Base-by-base conservation (phyloP, 2,888 invertebrate genomes). In the Chymomyza amoena region DNA sequence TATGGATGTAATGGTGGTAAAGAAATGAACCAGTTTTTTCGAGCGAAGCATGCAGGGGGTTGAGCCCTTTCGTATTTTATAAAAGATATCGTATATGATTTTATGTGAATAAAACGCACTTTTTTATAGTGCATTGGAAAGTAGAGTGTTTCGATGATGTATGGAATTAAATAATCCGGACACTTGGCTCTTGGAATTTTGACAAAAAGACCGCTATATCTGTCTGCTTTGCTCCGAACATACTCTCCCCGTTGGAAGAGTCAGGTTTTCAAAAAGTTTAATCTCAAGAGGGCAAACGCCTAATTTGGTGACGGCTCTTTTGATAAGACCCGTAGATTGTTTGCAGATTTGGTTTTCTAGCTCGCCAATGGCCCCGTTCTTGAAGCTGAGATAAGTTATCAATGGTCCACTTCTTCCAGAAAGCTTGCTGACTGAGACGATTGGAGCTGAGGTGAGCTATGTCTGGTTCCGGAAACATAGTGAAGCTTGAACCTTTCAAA, bases 381-480 rank as follows among this genome's bases (percentile, higher is more conserved):
- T 69, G 62, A 10, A 59, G 69, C 32, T 62, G 18, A 4, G 59
- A 61, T 2, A 69, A 61, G 6, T 62, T 45, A 25, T 20, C 45
- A 5, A 16, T 61, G 32, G 61, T 61, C 57, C 66, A 62, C 36
- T 66, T 62, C n/a, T 32, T 18, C 57, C 61, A 69, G 36, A 64
- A 61, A 3, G 6, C 25, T 50, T 69, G 64, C 61, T 60, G 65
- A 32, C 51, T 62, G 18, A 76, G 66, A 1, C 69, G 70, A 61
- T 60, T 69, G 56, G 72, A 51, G 65, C 69, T 68, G 15, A 74
- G 66, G 59, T 68, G 64, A 13, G 73, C 6, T 72, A 84, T 0
- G 78, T 89, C 64, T n/a, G 73, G 66, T 25, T 75, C 73, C 3
- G 36, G 28, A 15, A 73, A 63, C 13, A 67, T 13, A 10, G 62